These are phyloP conservation scores for Sebastes cheni DNA, from an alignment of 2,797 vertebrate genomes.

Conservation along the genomic window DNA sequence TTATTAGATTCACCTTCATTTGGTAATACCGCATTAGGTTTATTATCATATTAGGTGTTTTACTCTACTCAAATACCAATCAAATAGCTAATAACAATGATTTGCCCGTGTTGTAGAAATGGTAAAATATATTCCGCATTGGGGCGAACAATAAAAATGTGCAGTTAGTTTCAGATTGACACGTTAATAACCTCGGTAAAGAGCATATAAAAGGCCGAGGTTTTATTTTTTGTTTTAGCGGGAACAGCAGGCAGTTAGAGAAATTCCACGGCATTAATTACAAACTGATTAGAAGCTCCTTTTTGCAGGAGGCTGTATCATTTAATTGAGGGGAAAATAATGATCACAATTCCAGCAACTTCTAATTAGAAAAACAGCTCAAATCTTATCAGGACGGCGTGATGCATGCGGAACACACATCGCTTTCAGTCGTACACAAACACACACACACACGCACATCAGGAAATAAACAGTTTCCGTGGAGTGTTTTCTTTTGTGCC, in stretches of 20 bases:
- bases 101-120: neutral
- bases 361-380: constrained; percentile 86
- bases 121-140: neutral
- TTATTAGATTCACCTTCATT: neutral
- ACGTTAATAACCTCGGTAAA: constrained; percentile 42
- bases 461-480: constrained; percentile 48
- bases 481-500: constrained; percentile 23
- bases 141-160: constrained; percentile 19
- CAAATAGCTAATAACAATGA: neutral
- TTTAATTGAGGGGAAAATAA: constrained; percentile 86
- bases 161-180: constrained; percentile 5
- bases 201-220: constrained; percentile 23
- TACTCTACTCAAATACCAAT: neutral
- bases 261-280: constrained; percentile 80
- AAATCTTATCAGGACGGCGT: constrained; percentile 80
- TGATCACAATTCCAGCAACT: constrained; percentile 83
- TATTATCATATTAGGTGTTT: neutral
- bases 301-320: constrained; percentile 82
- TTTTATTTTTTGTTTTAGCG: constrained; percentile 36
- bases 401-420: constrained; percentile 75
- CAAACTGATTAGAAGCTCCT: constrained; percentile 79
- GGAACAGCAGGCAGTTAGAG: constrained; percentile 39
- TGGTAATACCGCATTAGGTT: neutral
- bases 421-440: constrained; percentile 18
- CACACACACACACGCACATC: constrained; percentile 21